Percentiles rank a stretch among this genome's conserved stretches.
Evolutionary conservation across 1,140 invertebrate genomes (phyloP).

Genomic region (Atta texana): DNA sequence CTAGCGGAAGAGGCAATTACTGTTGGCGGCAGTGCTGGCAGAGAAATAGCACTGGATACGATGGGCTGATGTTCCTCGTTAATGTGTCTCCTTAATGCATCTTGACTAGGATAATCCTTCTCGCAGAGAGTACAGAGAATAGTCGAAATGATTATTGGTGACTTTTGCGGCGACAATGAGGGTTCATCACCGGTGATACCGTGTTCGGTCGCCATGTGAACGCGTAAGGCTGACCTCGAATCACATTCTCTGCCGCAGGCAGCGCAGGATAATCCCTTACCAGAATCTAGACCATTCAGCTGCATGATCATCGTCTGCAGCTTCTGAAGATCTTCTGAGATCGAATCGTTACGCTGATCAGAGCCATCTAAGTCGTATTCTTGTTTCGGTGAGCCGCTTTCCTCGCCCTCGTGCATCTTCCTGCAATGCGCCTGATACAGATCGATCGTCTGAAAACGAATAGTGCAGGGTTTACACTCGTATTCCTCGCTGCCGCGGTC

Average conservation of each 20-base stretch:
- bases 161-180: slow-evolving; percentile 64
- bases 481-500: slow-evolving; percentile 82
- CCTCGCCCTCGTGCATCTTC: slow-evolving; percentile 83
- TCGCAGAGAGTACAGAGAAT: slow-evolving; percentile 87
- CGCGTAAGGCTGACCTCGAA: slow-evolving; percentile 87
- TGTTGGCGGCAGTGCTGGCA: slow-evolving; percentile 70
- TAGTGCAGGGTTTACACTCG: slow-evolving; percentile 87
- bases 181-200: slow-evolving; percentile 79
- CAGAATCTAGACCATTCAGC: slow-evolving; percentile 91
- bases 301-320: slow-evolving; percentile 97
- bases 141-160: slow-evolving; percentile 42
- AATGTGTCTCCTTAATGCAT: slow-evolving; percentile 88
- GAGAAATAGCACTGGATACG: slow-evolving; percentile 63
- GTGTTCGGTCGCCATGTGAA: slow-evolving; percentile 89
- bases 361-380: slow-evolving; percentile 73
- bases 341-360: slow-evolving; percentile 86
- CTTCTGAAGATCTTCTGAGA: slow-evolving; percentile 94
- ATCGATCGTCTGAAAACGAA: slow-evolving; percentile 87
- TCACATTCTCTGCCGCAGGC: slow-evolving; percentile 89
- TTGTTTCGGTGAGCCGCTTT: slow-evolving; percentile 81
- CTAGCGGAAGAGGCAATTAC: slow-evolving; percentile 68
- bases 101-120: slow-evolving; percentile 86
- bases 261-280: slow-evolving; percentile 87
- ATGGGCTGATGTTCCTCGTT: slow-evolving; percentile 86
- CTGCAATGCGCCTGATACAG: slow-evolving; percentile 86